Conservation (phyloP, 1,140 invertebrate genomes). For the Heterodera carotae region DNA sequence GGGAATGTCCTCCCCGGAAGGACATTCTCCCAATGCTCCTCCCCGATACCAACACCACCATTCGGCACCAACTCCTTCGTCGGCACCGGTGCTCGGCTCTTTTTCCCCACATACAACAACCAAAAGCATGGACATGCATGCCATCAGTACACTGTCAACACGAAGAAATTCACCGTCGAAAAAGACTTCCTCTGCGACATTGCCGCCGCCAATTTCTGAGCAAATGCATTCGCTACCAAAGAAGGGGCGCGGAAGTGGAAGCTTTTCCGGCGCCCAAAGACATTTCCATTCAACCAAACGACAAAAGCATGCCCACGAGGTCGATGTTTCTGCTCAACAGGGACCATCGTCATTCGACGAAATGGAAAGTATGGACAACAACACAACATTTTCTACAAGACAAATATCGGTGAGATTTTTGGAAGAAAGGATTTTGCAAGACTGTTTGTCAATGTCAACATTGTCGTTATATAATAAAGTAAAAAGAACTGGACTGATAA, state of each 20-base stretch:
- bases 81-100: background rate
- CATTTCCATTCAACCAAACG: background rate
- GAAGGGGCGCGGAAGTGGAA: slow-evolving; percentile 14
- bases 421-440: too few relatives aligned
- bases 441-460: too few relatives aligned
- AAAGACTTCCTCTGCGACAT: background rate
- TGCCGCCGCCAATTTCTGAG: slow-evolving; percentile 1
- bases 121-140: background rate
- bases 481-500: too few relatives aligned
- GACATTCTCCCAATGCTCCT: background rate
- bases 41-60: background rate
- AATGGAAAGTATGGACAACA: background rate
- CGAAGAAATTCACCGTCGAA: background rate
- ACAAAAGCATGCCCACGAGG: background rate
- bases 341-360: background rate
- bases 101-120: background rate
- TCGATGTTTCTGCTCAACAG: background rate
- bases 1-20: background rate
- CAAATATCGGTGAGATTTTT: background rate
- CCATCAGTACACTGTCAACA: background rate
- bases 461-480: too few relatives aligned
- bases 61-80: background rate
- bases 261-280: background rate
- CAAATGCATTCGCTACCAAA: background rate
- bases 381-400: background rate